Conservation (phyloP, 2,797 vertebrate species). For the Aldrovandia affinis region DNA sequence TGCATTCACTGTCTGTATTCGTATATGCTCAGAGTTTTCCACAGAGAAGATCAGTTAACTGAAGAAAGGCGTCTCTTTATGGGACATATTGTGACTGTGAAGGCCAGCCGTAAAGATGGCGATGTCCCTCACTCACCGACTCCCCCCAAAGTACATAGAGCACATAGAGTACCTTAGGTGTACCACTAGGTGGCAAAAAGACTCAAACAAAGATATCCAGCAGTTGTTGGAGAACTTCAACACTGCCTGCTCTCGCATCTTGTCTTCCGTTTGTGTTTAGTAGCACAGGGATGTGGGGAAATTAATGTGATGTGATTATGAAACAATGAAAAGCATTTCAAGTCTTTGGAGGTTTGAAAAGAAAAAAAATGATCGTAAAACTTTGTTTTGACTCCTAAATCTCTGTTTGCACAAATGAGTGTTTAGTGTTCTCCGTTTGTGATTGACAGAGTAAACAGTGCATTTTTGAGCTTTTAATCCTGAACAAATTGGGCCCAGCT, state of each 20-base stretch:
- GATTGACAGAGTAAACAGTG: constrained; percentile 36
- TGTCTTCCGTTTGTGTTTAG: not conserved
- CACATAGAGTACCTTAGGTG: not conserved
- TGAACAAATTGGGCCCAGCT: constrained; percentile 33
- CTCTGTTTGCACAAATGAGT: not conserved
- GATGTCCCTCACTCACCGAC: not conserved
- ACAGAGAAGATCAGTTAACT: not conserved
- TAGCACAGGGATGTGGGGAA: not conserved
- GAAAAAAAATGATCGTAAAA: constrained; percentile 12
- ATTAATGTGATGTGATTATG: not conserved
- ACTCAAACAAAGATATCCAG: too few species aligned
- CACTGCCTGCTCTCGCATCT: not conserved
- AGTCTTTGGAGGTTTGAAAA: not conserved
- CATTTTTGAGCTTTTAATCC: constrained; percentile 34
- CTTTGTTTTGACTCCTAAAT: constrained; percentile 15
- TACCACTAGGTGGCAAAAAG: too few species aligned
- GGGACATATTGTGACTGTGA: not conserved
- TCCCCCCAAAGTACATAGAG: not conserved
- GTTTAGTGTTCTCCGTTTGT: constrained; percentile 14
- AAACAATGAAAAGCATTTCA: not conserved
- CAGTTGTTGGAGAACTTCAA: not conserved
- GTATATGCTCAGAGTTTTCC: not conserved
- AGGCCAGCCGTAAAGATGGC: not conserved
- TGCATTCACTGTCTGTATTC: not conserved
- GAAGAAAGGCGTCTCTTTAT: not conserved